phyloP scores from a whole-genome alignment of 2,888 invertebrate genomes.

The Calephelis perditalis region DNA sequence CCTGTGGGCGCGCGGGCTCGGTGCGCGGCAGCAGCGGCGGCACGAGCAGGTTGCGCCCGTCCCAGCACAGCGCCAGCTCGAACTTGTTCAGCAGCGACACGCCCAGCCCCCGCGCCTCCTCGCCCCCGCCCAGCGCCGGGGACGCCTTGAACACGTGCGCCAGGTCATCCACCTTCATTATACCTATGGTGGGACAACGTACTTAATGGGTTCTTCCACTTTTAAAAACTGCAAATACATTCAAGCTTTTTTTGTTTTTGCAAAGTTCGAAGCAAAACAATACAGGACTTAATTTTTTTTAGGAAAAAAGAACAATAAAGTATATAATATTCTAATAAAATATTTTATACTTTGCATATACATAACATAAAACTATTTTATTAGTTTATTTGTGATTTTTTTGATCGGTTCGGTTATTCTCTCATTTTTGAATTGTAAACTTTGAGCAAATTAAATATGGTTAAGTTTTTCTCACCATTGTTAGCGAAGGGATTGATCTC shows the following conservation, averaged over 20 bases:
- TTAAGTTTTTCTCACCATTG: constrained; percentile 75
- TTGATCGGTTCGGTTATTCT: too few relatives aligned
- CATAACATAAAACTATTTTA: too few relatives aligned
- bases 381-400: too few relatives aligned
- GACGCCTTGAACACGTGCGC: constrained; percentile 95
- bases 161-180: constrained; percentile 96
- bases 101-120: constrained; percentile 86
- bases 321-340: too few relatives aligned
- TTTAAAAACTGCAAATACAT: too few relatives aligned
- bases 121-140: constrained; percentile 80
- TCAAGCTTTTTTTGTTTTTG: too few relatives aligned
- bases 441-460: background rate
- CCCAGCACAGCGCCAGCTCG: constrained; percentile 98
- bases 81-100: constrained; percentile 96
- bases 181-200: constrained; percentile 58
- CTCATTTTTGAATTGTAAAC: too few relatives aligned
- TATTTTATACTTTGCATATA: too few relatives aligned
- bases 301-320: too few relatives aligned
- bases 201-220: too few relatives aligned
- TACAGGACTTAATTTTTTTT: too few relatives aligned
- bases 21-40: constrained; percentile 90
- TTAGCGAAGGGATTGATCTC: constrained; percentile 97
- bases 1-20: constrained; percentile 47
- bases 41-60: constrained; percentile 93
- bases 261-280: too few relatives aligned